phyloP scores from a whole-genome alignment of 2,888 invertebrate species.

The Lathronympha strigana region DNA sequence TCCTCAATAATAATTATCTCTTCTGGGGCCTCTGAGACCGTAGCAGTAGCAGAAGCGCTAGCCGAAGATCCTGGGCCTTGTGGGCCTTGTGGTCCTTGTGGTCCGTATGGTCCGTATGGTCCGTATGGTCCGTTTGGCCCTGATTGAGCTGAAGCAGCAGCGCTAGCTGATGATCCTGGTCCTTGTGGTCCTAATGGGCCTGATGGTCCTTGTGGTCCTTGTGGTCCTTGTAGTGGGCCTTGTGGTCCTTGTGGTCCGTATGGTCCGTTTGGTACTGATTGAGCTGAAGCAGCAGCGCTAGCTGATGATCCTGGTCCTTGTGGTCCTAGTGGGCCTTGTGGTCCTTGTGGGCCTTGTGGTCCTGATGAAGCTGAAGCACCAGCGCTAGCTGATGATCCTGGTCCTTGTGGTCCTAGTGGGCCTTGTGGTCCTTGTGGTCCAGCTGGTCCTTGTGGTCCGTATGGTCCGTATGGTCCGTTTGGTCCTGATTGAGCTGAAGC shows the following conservation, averaged over 20 bases:
- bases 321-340: constrained; percentile 25
- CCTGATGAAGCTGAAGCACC: constrained; percentile 1
- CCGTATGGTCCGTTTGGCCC: background rate
- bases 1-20: constrained; percentile 15
- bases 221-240: background rate
- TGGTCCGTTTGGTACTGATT: constrained; percentile 14
- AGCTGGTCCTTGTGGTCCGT: constrained; percentile 27
- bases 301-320: constrained; percentile 13
- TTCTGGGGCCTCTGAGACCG: constrained; percentile 6
- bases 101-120: constrained; percentile 10
- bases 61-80: constrained; percentile 18
- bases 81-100: constrained; percentile 18
- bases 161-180: background rate
- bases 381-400: constrained; percentile 10
- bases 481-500: constrained; percentile 8
- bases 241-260: constrained; percentile 11
- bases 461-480: constrained; percentile 18
- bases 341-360: constrained; percentile 28
- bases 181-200: constrained; percentile 2
- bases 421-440: constrained; percentile 14
- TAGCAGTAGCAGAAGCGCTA: constrained; percentile 5
- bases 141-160: constrained; percentile 1
- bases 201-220: constrained; percentile 16
- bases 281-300: constrained; percentile 8
- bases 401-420: constrained; percentile 9